Base-by-base conservation (phyloP, 2,888 invertebrate genomes). In the Syrphus vitripennis region DNA sequence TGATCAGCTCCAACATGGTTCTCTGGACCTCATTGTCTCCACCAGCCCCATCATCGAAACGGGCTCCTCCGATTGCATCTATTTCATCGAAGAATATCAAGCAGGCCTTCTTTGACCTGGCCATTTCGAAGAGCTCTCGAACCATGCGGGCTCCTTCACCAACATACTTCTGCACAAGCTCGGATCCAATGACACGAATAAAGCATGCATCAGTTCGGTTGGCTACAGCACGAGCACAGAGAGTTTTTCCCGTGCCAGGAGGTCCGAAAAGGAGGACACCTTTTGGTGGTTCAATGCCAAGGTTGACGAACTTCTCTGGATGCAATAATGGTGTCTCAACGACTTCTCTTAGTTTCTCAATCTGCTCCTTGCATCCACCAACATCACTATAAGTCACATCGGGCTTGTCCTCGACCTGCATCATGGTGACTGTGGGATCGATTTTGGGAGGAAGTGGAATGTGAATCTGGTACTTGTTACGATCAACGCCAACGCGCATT, bases 341-440 rank as follows among this genome's bases (percentile, higher is more conserved):
- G 10, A 99, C 99, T 94, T 99, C 99, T 88, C 99, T 94, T 9
- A 99, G 94, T 92, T 99, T 99, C 90, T 99, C 99, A 88, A 99
- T 99, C 93, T 99, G 99, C 91, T 99, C 99, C 93, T 99, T 99
- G 92, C 99, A 99, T 1, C 99, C 99, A 87, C 99, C 99, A 0
- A 99, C 98, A 93, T 99, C 99, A 90, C 98, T 98, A 93, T 99
- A 99, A 0, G 99, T 99, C 0, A 99, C 99, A 93, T 99, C 99
- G 0, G 99, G 99, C 90, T 99, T 99, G 92, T 99, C 99, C 93
- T 99, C 99, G 0, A 99, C 98, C 93, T 99, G 99, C 99, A 99
- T 99, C 99, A 99, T 99, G 1, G 99, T 99, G 0, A 99, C 99
- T 0, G 99, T 99, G 0, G 99, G 99, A 93, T 99, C 99, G 89